phyloP scores from a whole-genome alignment of 1,140 invertebrate genomes.

The Nylanderia fulva region DNA sequence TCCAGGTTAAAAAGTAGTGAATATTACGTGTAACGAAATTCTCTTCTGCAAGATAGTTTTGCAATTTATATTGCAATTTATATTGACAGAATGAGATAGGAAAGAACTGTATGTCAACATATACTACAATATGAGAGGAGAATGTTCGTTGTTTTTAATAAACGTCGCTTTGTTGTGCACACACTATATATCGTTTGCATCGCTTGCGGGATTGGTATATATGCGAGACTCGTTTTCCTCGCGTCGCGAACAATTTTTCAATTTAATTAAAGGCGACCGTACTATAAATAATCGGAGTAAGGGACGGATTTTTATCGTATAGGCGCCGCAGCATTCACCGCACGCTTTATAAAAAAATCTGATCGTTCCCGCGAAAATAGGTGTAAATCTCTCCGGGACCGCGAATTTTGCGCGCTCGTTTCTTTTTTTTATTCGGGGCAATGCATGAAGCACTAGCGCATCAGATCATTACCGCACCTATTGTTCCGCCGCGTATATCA shows the following conservation, averaged over 20 bases:
- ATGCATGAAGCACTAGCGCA: conserved; percentile 21
- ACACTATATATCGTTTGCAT: not conserved
- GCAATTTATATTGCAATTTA: conserved; percentile 6
- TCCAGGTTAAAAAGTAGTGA: not conserved
- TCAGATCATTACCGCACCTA: conserved; percentile 51
- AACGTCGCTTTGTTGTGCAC: conserved; percentile 16
- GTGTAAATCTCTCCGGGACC: conserved; percentile 23
- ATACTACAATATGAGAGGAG: not conserved
- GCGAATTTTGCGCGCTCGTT: not conserved
- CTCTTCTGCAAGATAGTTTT: not conserved
- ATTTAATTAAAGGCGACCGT: conserved; percentile 57
- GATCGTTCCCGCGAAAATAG: conserved; percentile 10
- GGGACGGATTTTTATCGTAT: conserved; percentile 16
- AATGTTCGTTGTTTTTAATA: conserved; percentile 43
- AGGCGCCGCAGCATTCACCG: not conserved
- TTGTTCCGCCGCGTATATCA: conserved; percentile 50
- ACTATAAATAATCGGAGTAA: conserved; percentile 42
- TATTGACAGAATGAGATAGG: conserved; percentile 7
- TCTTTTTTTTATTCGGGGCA: not conserved
- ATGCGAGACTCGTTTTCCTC: not conserved
- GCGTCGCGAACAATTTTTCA: conserved; percentile 20
- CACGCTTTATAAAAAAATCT: conserved; percentile 9
- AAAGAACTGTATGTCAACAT: not conserved
- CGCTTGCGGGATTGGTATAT: not conserved
- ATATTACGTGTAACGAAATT: not conserved